Base-by-base conservation (phyloP, 1,140 invertebrate genomes). In the Gryon sp. region DNA sequence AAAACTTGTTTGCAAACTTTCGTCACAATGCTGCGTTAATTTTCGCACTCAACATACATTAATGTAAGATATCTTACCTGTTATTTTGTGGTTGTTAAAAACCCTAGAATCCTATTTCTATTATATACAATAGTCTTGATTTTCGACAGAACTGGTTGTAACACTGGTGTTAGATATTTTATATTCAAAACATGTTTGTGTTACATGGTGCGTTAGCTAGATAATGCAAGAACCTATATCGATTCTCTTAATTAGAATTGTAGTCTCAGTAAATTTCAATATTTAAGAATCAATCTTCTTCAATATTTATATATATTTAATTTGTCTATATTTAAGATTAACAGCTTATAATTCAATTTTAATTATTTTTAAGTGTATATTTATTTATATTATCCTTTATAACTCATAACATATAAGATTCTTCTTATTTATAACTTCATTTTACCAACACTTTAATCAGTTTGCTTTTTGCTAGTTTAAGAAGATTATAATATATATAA, bases 111-210 rank as follows among this genome's bases (percentile, higher is more conserved):
- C 40, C 28, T 46, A 72, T 62, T 62, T 53, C 36, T 60, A 72
- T 52, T 62, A 34, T 69, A 20, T 34, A 30, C 40, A 46, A 28
- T 46, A 40, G 26, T 50, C 57, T 45, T 55, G 68, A 45, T 72
- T 62, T 62, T 55, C 34, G 43, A 8, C 18, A n/a, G 46, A 62
- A 72, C 68, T 62, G 57, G 68, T 72, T 62, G 3, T 18, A n/a
- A 2, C 6, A 22, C 43, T 24, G 11, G 34, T 46, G 36, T 62
- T 46, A 45, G 46, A 55, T 19, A 26, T 72, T 30, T 53, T 62
- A 55, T 63, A 55, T 48, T 55, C 68, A 63, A 73, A 73, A 73
- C 68, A 73, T 73, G 68, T 63, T 73, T 63, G 48, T 28, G 50
- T 63, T 73, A 57, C 48, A 63, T 63, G 59, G 53, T 57, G 30